A percentile compares a stretch with the other conserved stretches of the same genome.
These are phyloP conservation scores for Montipora capitata DNA, from an alignment of 92 coral and sea anemone species.

Conservation along the genomic window DNA sequence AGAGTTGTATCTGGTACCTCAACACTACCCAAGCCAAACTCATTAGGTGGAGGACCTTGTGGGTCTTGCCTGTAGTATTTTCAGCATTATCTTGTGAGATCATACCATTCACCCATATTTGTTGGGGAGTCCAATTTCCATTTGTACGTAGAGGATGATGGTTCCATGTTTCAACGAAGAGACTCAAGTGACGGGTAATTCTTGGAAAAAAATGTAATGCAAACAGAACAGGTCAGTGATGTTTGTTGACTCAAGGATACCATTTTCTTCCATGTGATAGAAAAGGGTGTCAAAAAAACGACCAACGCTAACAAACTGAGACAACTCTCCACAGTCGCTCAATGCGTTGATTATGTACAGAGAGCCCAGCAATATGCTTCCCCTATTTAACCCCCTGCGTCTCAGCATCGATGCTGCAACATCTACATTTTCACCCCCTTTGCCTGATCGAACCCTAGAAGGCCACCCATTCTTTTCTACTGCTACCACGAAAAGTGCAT, in stretches of 20 bases:
- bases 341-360: constrained; percentile 55
- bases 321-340: constrained; percentile 1
- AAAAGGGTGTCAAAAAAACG: constrained; percentile 9
- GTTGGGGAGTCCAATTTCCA: background rate
- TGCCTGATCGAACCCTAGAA: constrained; percentile 46
- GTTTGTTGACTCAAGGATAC: constrained; percentile 6
- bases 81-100: constrained; percentile 18
- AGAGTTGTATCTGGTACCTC: constrained; percentile 44
- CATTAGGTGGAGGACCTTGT: constrained; percentile 45
- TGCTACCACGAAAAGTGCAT: constrained; percentile 45
- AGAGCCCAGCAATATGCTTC: constrained; percentile 72
- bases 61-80: constrained; percentile 35
- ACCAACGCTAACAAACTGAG: constrained; percentile 26
- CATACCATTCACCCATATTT: constrained; percentile 30
- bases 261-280: constrained; percentile 29
- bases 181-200: constrained; percentile 12
- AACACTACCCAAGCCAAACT: constrained; percentile 40
- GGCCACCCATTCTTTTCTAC: constrained; percentile 47
- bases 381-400: constrained; percentile 66
- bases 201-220: constrained; percentile 19
- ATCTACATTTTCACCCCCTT: constrained; percentile 42
- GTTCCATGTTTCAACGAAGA: constrained; percentile 16
- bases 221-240: constrained; percentile 21
- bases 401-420: constrained; percentile 61
- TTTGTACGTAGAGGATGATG: constrained; percentile 32